Conservation (phyloP, 2,113 vertebrate species). For the Etheostoma spectabile region DNA sequence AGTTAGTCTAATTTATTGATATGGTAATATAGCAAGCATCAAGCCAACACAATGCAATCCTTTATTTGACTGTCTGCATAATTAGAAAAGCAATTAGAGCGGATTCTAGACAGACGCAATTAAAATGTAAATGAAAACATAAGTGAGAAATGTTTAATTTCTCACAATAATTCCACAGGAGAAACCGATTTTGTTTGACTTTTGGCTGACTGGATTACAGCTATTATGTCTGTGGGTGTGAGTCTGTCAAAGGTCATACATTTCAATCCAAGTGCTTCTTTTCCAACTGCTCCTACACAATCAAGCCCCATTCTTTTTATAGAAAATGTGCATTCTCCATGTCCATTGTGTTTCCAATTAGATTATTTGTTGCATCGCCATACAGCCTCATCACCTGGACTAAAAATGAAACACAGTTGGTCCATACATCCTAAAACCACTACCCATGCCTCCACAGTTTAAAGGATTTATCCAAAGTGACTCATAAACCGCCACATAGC, state of each 20-base stretch:
- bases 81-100: neutral
- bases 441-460: neutral
- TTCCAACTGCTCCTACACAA: conserved; percentile 17
- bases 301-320: conserved; percentile 13
- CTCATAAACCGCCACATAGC: neutral
- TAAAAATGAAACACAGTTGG: conserved; percentile 24
- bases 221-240: conserved; percentile 9
- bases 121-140: neutral
- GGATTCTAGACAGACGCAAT: neutral
- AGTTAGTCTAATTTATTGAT: neutral
- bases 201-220: conserved; percentile 30
- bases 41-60: neutral
- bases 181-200: neutral
- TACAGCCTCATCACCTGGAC: neutral
- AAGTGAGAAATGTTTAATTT: too few relatives aligned
- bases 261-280: conserved; percentile 26
- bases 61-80: neutral
- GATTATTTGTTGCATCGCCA: conserved; percentile 53
- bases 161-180: neutral
- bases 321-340: neutral
- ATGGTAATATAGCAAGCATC: neutral
- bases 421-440: conserved; percentile 12
- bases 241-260: conserved; percentile 42
- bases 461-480: conserved; percentile 4
- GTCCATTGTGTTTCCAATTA: conserved; percentile 1